Evolutionary conservation across 2,797 vertebrate genomes (phyloP).

Genomic region (Poeciliopsis paucimaculata): DNA sequence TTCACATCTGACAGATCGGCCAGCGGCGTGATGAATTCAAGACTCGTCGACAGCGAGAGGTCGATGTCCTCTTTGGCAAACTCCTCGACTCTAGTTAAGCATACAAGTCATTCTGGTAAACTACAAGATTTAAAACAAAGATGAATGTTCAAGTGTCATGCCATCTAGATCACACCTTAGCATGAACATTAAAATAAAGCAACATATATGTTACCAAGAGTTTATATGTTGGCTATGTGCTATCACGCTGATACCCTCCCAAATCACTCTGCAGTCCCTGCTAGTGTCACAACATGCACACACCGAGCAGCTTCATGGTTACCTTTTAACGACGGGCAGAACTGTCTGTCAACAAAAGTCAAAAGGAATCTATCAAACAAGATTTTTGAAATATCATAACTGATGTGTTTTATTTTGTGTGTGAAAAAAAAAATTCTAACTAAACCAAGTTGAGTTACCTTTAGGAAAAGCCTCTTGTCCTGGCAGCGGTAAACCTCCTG

Average conservation of each 20-base stretch:
- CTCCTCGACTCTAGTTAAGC: slow-evolving; percentile 82
- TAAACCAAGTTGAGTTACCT: slow-evolving; percentile 77
- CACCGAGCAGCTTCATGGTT: slow-evolving; percentile 56
- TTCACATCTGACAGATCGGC: slow-evolving; percentile 89
- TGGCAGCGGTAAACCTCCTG: slow-evolving; percentile 84
- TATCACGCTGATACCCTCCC: not conserved
- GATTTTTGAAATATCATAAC: not conserved
- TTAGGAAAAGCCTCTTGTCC: slow-evolving; percentile 87
- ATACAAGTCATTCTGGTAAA: slow-evolving; percentile 6
- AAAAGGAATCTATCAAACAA: slow-evolving; percentile 43
- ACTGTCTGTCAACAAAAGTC: slow-evolving; percentile 81
- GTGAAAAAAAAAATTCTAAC: not conserved
- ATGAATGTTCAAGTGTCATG: not conserved
- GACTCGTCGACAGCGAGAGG: slow-evolving; percentile 78
- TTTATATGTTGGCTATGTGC: not conserved
- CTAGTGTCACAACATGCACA: slow-evolving; percentile 14
- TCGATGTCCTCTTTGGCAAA: slow-evolving; percentile 85
- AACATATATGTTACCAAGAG: not conserved
- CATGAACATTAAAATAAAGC: not conserved
- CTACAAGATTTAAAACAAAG: not conserved
- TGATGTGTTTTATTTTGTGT: not conserved
- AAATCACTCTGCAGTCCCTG: slow-evolving; percentile 22
- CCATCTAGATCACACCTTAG: not conserved
- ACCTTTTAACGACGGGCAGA: slow-evolving; percentile 88
- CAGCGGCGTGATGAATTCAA: slow-evolving; percentile 83